Percentiles rank a stretch among this genome's conserved stretches.
Evolutionary conservation across 2,113 vertebrate genomes (phyloP).

Genomic region (Ornithorhynchus anatinus): DNA sequence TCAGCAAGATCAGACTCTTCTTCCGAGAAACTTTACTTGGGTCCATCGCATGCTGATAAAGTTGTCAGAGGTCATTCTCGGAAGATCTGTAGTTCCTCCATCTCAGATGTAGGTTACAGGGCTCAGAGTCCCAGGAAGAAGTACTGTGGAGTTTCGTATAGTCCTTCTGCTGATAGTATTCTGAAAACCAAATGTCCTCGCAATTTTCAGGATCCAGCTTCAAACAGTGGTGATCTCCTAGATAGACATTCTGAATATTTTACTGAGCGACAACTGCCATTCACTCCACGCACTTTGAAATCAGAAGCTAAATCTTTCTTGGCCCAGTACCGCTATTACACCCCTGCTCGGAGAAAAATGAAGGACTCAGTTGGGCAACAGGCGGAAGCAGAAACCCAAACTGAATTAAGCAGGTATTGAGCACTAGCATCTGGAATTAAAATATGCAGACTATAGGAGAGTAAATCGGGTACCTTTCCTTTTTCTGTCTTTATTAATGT

Average conservation of each 20-base stretch:
- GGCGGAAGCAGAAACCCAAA: conserved; percentile 72
- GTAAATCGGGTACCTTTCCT: background rate
- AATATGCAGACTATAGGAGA: background rate
- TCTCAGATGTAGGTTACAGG: background rate
- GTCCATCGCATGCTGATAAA: background rate
- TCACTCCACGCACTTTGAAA: conserved; percentile 89
- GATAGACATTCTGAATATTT: conserved; percentile 84
- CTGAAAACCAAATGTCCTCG: background rate
- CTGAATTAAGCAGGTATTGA: conserved; percentile 77
- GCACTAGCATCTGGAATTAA: background rate
- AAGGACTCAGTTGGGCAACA: background rate
- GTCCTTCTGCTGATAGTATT: background rate
- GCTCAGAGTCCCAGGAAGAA: background rate
- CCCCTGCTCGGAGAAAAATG: conserved; percentile 73
- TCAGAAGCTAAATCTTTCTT: conserved; percentile 84
- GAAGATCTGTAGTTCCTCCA: background rate
- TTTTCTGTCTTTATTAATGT: too few relatives aligned
- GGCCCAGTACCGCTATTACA: conserved; percentile 87
- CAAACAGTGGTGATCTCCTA: conserved; percentile 84
- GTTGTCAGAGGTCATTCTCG: accelerated
- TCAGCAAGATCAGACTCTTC: background rate
- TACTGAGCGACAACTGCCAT: conserved; percentile 77
- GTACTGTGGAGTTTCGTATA: accelerated
- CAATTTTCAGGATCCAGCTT: conserved; percentile 65
- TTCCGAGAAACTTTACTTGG: background rate